Percentiles rank a stretch among this genome's conserved stretches.
phyloP scores from a whole-genome alignment of 2,797 vertebrate species.

The Scolopax bukidnonensis region DNA sequence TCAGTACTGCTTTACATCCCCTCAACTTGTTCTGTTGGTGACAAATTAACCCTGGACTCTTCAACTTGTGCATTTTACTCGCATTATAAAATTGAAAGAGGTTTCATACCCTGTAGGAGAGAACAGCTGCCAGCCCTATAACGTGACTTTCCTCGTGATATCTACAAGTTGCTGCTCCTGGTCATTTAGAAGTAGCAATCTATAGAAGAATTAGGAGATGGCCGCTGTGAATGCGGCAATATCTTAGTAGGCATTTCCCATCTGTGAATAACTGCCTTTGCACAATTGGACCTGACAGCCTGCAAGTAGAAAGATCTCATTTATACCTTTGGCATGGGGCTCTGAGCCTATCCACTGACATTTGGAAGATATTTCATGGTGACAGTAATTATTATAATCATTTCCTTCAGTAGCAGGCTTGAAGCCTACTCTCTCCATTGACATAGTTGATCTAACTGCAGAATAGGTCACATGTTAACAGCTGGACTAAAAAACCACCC shows the following conservation, averaged over 20 bases:
- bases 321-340: background rate
- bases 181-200: background rate
- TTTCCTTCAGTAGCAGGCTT: background rate
- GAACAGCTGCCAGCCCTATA: background rate
- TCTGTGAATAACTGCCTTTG: background rate
- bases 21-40: background rate
- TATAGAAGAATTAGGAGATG: background rate
- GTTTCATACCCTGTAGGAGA: background rate
- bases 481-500: constrained; percentile 65
- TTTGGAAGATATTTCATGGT: constrained; percentile 21
- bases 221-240: background rate
- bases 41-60: background rate
- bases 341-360: background rate
- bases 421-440: constrained; percentile 37
- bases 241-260: background rate
- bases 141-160: background rate
- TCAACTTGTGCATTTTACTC: background rate
- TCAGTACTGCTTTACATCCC: background rate
- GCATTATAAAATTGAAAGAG: background rate
- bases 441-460: constrained; percentile 11
- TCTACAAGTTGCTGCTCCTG: background rate
- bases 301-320: background rate
- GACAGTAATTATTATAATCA: constrained; percentile 51
- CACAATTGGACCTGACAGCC: background rate
- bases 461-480: constrained; percentile 53